Evolutionary conservation across 2,888 invertebrate species (phyloP).

Genomic region (Brachyopa scutellaris): DNA sequence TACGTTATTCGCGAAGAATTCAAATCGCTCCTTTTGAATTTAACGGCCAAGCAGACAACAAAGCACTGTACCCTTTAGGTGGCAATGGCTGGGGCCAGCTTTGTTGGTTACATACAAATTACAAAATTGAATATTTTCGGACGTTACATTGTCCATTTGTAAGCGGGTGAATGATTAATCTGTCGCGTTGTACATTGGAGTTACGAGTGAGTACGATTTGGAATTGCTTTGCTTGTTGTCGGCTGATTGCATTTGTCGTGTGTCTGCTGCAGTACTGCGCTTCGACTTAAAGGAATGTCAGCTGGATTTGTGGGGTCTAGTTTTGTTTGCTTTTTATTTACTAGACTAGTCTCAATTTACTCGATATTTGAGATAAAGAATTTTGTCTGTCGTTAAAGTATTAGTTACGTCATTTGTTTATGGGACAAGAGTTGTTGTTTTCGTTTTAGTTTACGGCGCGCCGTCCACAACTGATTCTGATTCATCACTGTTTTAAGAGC

Average conservation of each 20-base stretch:
- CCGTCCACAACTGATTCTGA: constrained; percentile 12
- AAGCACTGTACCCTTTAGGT: constrained; percentile 19
- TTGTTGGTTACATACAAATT: constrained; percentile 24
- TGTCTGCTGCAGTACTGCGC: constrained; percentile 10
- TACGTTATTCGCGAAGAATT: constrained; percentile 55
- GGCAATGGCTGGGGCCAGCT: background rate
- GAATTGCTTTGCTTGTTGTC: constrained; percentile 14
- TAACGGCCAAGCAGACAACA: constrained; percentile 42
- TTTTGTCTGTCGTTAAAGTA: constrained; percentile 14
- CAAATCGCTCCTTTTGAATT: constrained; percentile 59
- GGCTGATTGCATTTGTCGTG: constrained; percentile 17
- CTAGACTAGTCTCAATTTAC: constrained; percentile 38
- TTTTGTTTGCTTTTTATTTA: no score
- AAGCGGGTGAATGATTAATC: constrained; percentile 59
- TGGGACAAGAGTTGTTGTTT: background rate
- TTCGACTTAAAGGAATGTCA: constrained; percentile 49
- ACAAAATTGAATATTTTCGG: constrained; percentile 24
- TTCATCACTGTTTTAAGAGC: constrained; percentile 8
- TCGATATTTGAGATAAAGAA: constrained; percentile 33
- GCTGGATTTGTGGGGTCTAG: constrained; percentile 14
- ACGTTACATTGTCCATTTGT: constrained; percentile 10
- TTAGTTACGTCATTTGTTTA: constrained; percentile 32
- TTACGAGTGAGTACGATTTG: constrained; percentile 38
- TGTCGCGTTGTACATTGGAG: constrained; percentile 25
- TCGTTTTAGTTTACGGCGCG: background rate